Evolutionary conservation across 1,140 invertebrate species (phyloP), one percentile per base, ranked within the genome.

Genomic region (Vanessa tameamea): DNA sequence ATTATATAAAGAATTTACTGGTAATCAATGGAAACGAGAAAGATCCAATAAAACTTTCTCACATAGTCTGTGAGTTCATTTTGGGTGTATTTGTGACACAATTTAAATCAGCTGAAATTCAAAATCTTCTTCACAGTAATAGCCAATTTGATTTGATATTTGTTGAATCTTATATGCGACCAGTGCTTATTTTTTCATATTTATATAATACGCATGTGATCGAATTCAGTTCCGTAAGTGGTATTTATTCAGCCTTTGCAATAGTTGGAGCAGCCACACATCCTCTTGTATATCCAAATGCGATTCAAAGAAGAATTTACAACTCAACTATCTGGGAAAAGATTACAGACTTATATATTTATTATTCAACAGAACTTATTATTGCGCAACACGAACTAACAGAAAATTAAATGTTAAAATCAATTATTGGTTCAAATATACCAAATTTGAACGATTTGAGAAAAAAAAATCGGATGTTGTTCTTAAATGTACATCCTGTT

Each of bases 201-300:
- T 26, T 59, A 12, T 59, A 26, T 26, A 59, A 59, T 13, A 12
- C 23, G 6, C 23, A 23, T 14, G 59, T 79, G 7, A 85, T 87
- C 26, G 65, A 76, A 61, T 47, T 87, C 6, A 85, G 79, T 72
- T 85, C 85, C 4, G 73, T 84, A 26, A 72, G 73, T 31, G 70
- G 67, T 0, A 57, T 75, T 8, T 8, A 59, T 12, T 75, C 53
- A 16, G 78, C 69, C 31, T 82, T 74, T 64, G 50, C 74, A 51
- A 15, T 48, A 11, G 11, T 82, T 47, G 79, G 80, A 43, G 72
- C 64, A 13, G 63, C 77, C 8, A 51, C 31, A 11, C 85, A 85
- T 64, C 77, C 82, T 9, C 65, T 82, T 7, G 9, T 84, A 2
- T 85, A 84, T 64, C 82, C 78, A 3, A 12, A 66, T 13, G 51